Percentiles rank a stretch among this genome's conserved stretches.
These are phyloP conservation scores for Varanus komodoensis DNA, from an alignment of 2,113 vertebrate genomes.

Conservation along the genomic window DNA sequence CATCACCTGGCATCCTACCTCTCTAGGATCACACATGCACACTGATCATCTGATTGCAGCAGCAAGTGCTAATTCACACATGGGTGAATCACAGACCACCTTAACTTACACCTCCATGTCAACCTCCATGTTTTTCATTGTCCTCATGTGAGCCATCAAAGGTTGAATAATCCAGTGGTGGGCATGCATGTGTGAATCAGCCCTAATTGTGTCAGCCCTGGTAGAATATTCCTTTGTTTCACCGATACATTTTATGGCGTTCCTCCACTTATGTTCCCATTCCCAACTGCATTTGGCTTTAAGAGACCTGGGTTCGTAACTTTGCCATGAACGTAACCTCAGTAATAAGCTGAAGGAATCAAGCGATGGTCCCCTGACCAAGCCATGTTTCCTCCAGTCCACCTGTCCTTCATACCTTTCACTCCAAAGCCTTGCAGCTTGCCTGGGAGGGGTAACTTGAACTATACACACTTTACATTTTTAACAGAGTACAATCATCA, in stretches of 20 bases:
- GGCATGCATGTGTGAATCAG: not conserved
- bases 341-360: not conserved
- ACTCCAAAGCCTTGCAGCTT: constrained; percentile 26
- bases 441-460: constrained; percentile 16
- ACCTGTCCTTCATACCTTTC: not conserved
- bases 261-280: not conserved
- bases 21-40: not conserved
- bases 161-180: not conserved
- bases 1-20: not conserved
- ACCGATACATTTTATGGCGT: not conserved
- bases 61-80: not conserved
- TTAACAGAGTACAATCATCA: constrained; percentile 40
- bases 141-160: not conserved
- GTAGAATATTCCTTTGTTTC: not conserved
- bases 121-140: not conserved
- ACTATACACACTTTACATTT: constrained; percentile 47
- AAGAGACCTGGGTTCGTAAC: not conserved
- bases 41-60: not conserved
- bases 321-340: not conserved
- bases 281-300: not conserved
- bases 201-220: not conserved
- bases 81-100: not conserved
- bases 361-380: not conserved
- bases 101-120: not conserved
- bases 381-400: not conserved